Evolutionary conservation across 2,113 vertebrate species (phyloP), one percentile per base, ranked within the genome.

Genomic region (Sebastes schlegelii): DNA sequence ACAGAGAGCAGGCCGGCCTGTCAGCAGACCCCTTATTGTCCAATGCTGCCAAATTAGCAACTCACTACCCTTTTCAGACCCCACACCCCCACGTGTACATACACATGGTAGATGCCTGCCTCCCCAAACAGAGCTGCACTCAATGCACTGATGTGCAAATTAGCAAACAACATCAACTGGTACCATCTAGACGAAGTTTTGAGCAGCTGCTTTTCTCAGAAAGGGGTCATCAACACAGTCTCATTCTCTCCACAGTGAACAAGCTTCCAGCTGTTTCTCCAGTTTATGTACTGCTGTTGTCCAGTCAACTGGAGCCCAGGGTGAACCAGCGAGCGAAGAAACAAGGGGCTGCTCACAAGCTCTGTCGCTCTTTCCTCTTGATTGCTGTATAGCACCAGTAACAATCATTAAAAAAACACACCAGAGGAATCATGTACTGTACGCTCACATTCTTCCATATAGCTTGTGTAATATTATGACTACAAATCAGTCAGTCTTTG

Each of bases 251-350:
- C 14, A n/a, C 16, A 57, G 63, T 19, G 21, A 77, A 69, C 57
- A 49, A 61, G 70, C 58, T 43, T 77, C 86, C 74, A 71, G 71
- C 85, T 89, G 76, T 73, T 84, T 69, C 77, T 72, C 21, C 52
- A 79, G 64, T 81, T 76, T 74, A 74, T 67, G 54, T 46, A 21
- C 70, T n/a, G 12, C 72, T 78, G 62, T 80, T 43, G 66, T 85
- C 66, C 77, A 80, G 66, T 88, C 70, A 76, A 76, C 61, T 67
- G 71, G 43, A 79, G 67, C 49, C 46, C 46, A 58, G 63, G 26
- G 8, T 46, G 74, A 85, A 79, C 42, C 69, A 40, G 58, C 12
- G 48, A 76, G 66, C 11, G 26, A 64, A 68, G 21, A 74, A 54
- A 64, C 23, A 70, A 67, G 66, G 26, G 16, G 62, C 55, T 63